These are phyloP conservation scores for Osmerus eperlanus DNA, from an alignment of 2,113 vertebrate species.

Conservation along the genomic window DNA sequence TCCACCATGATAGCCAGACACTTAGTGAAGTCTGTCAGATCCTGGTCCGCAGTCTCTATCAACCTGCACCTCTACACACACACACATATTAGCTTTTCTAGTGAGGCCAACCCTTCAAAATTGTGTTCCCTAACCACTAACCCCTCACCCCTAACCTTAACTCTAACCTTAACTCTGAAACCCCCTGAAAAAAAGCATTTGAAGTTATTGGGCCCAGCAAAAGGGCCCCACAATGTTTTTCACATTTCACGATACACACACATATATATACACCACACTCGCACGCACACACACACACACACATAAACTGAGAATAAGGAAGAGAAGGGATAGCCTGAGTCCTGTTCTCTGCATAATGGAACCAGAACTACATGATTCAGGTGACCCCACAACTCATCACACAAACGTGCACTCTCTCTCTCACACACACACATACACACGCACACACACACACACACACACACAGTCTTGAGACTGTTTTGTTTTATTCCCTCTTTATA, in stretches of 20 bases:
- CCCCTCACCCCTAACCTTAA: too few species aligned
- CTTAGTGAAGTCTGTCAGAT: constrained; percentile 77
- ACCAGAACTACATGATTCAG: too few species aligned
- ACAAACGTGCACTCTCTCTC: not conserved
- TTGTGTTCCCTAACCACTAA: not conserved
- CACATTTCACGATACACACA: too few species aligned
- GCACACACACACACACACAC: constrained; percentile 1
- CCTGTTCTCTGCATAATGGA: not conserved
- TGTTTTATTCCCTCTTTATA: too few species aligned
- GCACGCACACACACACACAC: not conserved
- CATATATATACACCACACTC: not conserved
- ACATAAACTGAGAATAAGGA: too few species aligned
- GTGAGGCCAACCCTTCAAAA: too few species aligned
- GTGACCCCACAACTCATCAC: too few species aligned
- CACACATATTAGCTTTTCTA: not conserved
- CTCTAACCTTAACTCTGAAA: too few species aligned
- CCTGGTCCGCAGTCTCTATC: constrained; percentile 72
- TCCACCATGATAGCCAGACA: constrained; percentile 69
- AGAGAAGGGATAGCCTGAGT: too few species aligned
- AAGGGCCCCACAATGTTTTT: too few species aligned
- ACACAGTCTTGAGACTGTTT: constrained; percentile 3
- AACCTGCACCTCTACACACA: constrained; percentile 65
- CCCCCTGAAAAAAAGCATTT: not conserved
- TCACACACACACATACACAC: not conserved
- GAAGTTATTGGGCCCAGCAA: too few species aligned